These are phyloP conservation scores for Oeneis ivallda DNA, from an alignment of 2,888 invertebrate genomes.

Conservation along the genomic window DNA sequence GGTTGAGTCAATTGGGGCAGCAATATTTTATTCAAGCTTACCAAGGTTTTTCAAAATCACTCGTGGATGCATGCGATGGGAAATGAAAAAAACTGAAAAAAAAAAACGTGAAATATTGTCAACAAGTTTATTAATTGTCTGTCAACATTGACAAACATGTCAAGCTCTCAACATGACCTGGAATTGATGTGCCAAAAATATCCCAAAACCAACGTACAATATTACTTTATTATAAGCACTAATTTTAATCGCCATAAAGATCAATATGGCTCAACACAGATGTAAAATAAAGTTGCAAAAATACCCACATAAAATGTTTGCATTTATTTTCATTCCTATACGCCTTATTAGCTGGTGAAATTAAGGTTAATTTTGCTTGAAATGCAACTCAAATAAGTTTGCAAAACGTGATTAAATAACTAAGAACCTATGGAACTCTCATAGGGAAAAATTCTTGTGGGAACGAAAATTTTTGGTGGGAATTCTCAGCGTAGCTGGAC, in stretches of 20 bases:
- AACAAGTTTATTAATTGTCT: conserved; percentile 24
- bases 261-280: neutral
- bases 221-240: neutral
- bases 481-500: conserved; percentile 40
- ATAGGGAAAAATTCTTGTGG: conserved; percentile 52
- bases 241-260: neutral
- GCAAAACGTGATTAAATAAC: conserved; percentile 31
- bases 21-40: no score
- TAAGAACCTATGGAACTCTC: conserved; percentile 37
- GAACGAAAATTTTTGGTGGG: conserved; percentile 51
- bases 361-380: conserved; percentile 24
- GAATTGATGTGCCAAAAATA: conserved; percentile 30
- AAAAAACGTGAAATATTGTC: conserved; percentile 15
- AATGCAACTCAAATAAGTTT: neutral
- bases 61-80: no score
- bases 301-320: neutral
- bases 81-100: no score
- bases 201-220: conserved; percentile 3
- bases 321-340: neutral
- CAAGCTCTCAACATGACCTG: conserved; percentile 27
- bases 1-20: no score
- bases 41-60: no score
- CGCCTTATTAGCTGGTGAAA: neutral
- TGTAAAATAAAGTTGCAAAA: conserved; percentile 8
- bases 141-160: conserved; percentile 28